A percentile compares a stretch with the other conserved stretches of the same genome.
Conservation (phyloP, 2,888 invertebrate genomes). For the Eupithecia centaureata region DNA sequence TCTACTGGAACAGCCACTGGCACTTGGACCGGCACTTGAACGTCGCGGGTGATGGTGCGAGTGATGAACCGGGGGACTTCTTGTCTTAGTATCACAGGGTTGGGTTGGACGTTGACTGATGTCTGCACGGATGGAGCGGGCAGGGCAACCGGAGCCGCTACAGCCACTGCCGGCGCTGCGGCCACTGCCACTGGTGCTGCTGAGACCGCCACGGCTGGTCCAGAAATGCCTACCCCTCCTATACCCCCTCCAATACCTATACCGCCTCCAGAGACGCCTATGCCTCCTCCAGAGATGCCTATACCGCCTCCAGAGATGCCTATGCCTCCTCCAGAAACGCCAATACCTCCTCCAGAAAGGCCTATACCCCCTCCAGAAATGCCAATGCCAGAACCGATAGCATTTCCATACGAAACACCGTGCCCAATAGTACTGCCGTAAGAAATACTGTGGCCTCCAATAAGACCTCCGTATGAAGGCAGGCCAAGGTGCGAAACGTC, state of each 20-base stretch:
- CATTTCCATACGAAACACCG: slow-evolving; percentile 12
- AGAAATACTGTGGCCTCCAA: slow-evolving; percentile 20
- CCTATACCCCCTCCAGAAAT: slow-evolving; percentile 13
- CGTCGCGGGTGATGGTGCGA: slow-evolving; percentile 74
- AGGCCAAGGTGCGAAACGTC: slow-evolving; percentile 50
- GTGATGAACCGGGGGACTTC: slow-evolving; percentile 77
- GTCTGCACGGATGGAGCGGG: slow-evolving; percentile 65
- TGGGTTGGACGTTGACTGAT: slow-evolving; percentile 71
- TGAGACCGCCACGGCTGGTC: slow-evolving; percentile 25
- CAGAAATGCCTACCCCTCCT: slow-evolving; percentile 11
- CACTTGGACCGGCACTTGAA: slow-evolving; percentile 77
- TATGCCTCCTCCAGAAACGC: slow-evolving; percentile 14
- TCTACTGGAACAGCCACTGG: slow-evolving; percentile 80
- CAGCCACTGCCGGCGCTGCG: slow-evolving; percentile 34
- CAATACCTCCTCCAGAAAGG: neutral
- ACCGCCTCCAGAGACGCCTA: slow-evolving; percentile 2
- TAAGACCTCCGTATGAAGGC: slow-evolving; percentile 23
- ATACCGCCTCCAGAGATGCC: slow-evolving; percentile 14
- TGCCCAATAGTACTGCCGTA: neutral
- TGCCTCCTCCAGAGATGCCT: slow-evolving; percentile 10
- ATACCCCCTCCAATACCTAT: slow-evolving; percentile 5
- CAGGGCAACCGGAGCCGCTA: slow-evolving; percentile 44
- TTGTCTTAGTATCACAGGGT: slow-evolving; percentile 75
- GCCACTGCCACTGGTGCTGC: slow-evolving; percentile 36
- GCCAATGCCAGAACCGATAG: slow-evolving; percentile 23